Percentiles rank a stretch among this genome's conserved stretches.
phyloP scores from a whole-genome alignment of 2,113 vertebrate genomes.

The Myotis lucifugus region DNA sequence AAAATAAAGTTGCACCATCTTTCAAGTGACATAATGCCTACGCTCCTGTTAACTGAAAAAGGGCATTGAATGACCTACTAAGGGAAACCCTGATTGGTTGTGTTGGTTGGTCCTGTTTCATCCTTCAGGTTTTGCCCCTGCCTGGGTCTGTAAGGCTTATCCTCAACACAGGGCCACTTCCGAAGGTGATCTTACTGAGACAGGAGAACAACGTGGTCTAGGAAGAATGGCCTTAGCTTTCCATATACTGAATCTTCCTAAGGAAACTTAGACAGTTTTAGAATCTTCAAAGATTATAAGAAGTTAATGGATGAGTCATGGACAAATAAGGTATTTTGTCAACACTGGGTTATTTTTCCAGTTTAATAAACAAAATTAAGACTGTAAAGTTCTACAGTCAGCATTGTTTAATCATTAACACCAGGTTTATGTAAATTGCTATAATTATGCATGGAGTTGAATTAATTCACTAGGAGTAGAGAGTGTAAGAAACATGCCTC shows the following conservation, averaged over 20 bases:
- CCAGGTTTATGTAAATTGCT: constrained; percentile 56
- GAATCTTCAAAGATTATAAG: neutral
- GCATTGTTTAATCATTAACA: constrained; percentile 26
- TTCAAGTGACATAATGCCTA: neutral
- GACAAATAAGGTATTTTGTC: neutral
- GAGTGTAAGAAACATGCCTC: no score
- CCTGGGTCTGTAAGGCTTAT: rapidly evolving
- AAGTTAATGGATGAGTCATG: neutral
- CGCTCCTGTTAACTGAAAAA: neutral
- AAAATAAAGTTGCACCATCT: neutral
- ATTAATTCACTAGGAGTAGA: constrained; percentile 51
- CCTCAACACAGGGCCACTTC: neutral
- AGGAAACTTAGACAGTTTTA: neutral
- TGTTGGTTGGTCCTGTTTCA: neutral
- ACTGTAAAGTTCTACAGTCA: neutral
- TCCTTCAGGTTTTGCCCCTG: neutral
- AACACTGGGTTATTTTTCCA: neutral
- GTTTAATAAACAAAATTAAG: constrained; percentile 2
- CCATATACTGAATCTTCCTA: neutral
- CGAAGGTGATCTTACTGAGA: neutral
- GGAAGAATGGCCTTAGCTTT: neutral
- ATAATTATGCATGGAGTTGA: constrained; percentile 18
- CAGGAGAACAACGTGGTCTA: neutral
- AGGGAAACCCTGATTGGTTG: neutral
- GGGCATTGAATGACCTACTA: neutral